A percentile compares a stretch with the other conserved stretches of the same genome.
phyloP scores from a whole-genome alignment of 2,797 vertebrate species.

The Galaxias olidus region DNA sequence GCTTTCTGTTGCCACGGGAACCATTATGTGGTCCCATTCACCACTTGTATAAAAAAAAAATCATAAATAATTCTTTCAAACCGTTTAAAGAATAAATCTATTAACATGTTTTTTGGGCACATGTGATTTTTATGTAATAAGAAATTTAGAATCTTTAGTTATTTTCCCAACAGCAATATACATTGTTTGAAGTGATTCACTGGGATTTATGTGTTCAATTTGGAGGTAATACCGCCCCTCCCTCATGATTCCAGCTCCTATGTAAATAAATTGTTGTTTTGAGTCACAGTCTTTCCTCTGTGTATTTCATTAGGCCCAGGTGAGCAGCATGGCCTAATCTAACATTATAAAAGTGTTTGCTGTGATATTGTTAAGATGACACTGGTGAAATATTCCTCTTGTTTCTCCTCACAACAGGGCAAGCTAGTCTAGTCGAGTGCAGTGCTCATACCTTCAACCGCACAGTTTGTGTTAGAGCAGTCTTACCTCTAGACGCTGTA shows the following conservation, averaged over 20 bases:
- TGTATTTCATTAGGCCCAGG: slow-evolving; percentile 7
- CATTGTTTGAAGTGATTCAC: slow-evolving; percentile 12
- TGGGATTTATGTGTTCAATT: slow-evolving; percentile 14
- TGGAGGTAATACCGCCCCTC: slow-evolving; percentile 29
- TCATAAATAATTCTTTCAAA: slow-evolving; percentile 19
- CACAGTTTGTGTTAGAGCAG: too few relatives aligned
- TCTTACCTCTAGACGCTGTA: too few relatives aligned
- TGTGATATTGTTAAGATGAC: too few relatives aligned
- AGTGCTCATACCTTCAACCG: too few relatives aligned
- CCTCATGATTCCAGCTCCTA: slow-evolving; percentile 47
- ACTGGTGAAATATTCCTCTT: too few relatives aligned
- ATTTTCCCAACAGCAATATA: slow-evolving; percentile 15
- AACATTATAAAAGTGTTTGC: too few relatives aligned
- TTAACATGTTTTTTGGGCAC: slow-evolving; percentile 25
- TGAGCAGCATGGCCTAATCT: too few relatives aligned
- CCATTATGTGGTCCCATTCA: slow-evolving; percentile 12
- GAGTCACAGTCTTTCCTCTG: slow-evolving; percentile 39
- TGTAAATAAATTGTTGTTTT: slow-evolving; percentile 70
- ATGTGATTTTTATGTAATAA: slow-evolving; percentile 13
- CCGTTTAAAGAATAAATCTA: slow-evolving; percentile 7
- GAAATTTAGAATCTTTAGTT: slow-evolving; percentile 18
- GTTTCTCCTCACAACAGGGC: too few relatives aligned
- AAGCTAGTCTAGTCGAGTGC: too few relatives aligned
- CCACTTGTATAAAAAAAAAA: slow-evolving; percentile 50
- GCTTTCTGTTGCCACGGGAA: background rate